Conservation (phyloP, 2,888 invertebrate genomes). For the Mycogona germanica region DNA sequence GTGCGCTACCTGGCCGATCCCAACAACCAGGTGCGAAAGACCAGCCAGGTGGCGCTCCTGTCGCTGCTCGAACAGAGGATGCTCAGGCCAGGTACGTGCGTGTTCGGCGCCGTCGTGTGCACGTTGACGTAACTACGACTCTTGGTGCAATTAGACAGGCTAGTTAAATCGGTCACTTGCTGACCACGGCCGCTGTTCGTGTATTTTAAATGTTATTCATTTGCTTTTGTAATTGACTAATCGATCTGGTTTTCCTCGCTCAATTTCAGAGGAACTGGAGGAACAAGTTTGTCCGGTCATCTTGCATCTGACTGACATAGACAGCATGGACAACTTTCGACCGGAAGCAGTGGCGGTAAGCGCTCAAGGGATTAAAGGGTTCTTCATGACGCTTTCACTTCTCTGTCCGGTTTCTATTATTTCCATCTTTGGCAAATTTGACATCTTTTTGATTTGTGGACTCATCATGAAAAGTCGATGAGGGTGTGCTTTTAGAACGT, state of each 20-base stretch:
- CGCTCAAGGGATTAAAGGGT: slow-evolving; percentile 25
- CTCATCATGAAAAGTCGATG: too few relatives aligned
- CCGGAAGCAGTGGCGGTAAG: slow-evolving; percentile 46
- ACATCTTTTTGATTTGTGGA: too few relatives aligned
- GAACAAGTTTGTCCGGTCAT: slow-evolving; percentile 51
- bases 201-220: neutral
- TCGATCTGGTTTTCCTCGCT: neutral
- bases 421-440: neutral
- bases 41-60: slow-evolving; percentile 48
- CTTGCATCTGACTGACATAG: slow-evolving; percentile 42
- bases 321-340: slow-evolving; percentile 43
- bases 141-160: neutral
- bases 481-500: too few relatives aligned
- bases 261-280: slow-evolving; percentile 42
- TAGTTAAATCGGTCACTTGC: neutral
- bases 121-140: neutral
- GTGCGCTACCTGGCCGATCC: slow-evolving; percentile 46
- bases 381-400: neutral
- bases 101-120: slow-evolving; percentile 1
- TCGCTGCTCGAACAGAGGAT: slow-evolving; percentile 51
- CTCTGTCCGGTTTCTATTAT: neutral
- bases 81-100: slow-evolving; percentile 37
- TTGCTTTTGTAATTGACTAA: slow-evolving; percentile 3
- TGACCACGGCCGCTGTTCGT: neutral
- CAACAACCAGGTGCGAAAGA: slow-evolving; percentile 51